Evolutionary conservation across 1,140 invertebrate species (phyloP).

Genomic region (Lucilia sericata): DNA sequence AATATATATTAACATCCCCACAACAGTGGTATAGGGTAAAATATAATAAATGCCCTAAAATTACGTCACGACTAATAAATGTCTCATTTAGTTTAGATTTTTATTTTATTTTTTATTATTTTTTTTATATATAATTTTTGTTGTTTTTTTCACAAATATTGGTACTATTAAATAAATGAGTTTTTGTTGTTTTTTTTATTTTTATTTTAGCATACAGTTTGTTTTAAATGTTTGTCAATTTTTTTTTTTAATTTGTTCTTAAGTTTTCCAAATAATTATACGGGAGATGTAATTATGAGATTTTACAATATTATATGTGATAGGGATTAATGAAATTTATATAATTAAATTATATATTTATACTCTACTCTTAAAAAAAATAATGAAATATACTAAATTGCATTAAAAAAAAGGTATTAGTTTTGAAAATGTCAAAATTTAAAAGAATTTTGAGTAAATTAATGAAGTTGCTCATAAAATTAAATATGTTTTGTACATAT

Average conservation of each 20-base stretch:
- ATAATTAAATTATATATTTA: background rate
- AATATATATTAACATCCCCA: too few relatives aligned
- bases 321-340: background rate
- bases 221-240: constrained; percentile 22
- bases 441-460: too few relatives aligned
- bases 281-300: constrained; percentile 21
- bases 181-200: constrained; percentile 1
- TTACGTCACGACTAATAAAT: constrained; percentile 89
- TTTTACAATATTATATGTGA: constrained; percentile 30
- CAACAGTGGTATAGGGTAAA: too few relatives aligned
- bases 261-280: background rate
- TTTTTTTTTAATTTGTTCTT: background rate
- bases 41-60: too few relatives aligned
- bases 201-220: constrained; percentile 40
- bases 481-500: background rate
- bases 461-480: background rate
- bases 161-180: constrained; percentile 41
- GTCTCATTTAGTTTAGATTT: too few relatives aligned
- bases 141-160: constrained; percentile 31
- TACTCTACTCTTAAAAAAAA: background rate
- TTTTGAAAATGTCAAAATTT: too few relatives aligned
- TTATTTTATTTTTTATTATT: background rate
- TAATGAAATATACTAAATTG: background rate
- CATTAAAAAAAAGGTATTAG: background rate
- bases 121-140: constrained; percentile 23